Evolutionary conservation across 2,888 invertebrate species (phyloP).

Genomic region (Eupithecia subfuscata): DNA sequence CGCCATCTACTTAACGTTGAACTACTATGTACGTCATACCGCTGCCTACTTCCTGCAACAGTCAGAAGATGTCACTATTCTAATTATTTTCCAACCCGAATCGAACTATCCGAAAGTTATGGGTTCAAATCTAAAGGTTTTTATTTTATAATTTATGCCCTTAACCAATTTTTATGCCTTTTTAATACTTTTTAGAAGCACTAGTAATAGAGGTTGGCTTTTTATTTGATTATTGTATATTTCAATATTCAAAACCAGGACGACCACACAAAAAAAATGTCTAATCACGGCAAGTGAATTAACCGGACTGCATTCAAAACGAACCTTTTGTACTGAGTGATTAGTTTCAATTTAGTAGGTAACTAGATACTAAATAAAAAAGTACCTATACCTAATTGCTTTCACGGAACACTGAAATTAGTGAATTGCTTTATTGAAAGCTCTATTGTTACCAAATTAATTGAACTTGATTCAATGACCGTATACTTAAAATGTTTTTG

Average conservation of each 20-base stretch:
- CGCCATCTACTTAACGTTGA: not conserved
- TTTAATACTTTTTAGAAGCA: no score
- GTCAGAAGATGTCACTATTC: conserved; percentile 26
- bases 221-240: no score
- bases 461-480: not conserved
- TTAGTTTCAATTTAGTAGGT: not conserved
- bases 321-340: not conserved
- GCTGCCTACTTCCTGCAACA: not conserved
- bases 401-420: not conserved
- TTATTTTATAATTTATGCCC: no score
- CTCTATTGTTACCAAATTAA: not conserved
- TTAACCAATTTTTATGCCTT: no score
- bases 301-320: not conserved
- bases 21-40: not conserved
- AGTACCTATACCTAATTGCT: not conserved
- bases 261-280: no score
- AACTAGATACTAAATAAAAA: not conserved
- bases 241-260: no score
- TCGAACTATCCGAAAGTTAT: not conserved
- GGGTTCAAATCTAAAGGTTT: not conserved
- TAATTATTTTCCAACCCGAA: not conserved
- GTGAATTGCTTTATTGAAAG: not conserved
- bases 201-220: no score
- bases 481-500: not conserved
- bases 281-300: not conserved